Conservation (phyloP, 2,888 invertebrate species). For the Keiferia lycopersicella region DNA sequence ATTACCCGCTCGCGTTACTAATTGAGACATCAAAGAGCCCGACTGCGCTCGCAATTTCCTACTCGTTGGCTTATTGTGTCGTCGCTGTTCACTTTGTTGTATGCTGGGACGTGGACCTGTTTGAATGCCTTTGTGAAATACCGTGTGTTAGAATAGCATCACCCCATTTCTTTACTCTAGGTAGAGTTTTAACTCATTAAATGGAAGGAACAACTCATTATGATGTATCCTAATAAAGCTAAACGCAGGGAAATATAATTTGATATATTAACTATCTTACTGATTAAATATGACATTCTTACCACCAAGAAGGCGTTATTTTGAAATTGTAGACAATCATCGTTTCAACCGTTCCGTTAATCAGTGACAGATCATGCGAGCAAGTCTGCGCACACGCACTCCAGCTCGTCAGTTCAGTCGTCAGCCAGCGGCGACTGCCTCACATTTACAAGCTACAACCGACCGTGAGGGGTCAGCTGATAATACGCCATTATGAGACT, state of each 20-base stretch:
- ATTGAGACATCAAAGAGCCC: constrained; percentile 76
- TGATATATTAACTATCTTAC: too few species aligned
- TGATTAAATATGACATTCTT: constrained; percentile 8
- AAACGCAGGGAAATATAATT: constrained; percentile 26
- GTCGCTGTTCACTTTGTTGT: background rate
- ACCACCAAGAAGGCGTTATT: constrained; percentile 8
- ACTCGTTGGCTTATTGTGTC: constrained; percentile 30
- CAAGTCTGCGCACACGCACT: constrained; percentile 17
- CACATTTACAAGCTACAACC: constrained; percentile 43
- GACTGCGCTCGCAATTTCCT: constrained; percentile 46
- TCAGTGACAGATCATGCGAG: constrained; percentile 20
- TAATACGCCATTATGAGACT: constrained; percentile 74
- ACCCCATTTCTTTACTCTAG: too few species aligned
- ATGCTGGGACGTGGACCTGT: background rate
- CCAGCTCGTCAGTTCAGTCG: background rate
- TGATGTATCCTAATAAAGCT: too few species aligned
- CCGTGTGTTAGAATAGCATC: too few species aligned
- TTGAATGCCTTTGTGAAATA: background rate
- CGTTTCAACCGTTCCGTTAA: constrained; percentile 15
- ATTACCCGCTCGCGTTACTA: constrained; percentile 77
- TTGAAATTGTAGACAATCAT: constrained; percentile 23
- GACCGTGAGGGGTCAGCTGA: constrained; percentile 77
- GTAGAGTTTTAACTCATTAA: too few species aligned
- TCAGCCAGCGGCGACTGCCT: constrained; percentile 18
- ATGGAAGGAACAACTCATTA: too few species aligned